These are phyloP conservation scores for Parasteatoda lunata DNA, from an alignment of 2,888 invertebrate genomes.

Conservation along the genomic window DNA sequence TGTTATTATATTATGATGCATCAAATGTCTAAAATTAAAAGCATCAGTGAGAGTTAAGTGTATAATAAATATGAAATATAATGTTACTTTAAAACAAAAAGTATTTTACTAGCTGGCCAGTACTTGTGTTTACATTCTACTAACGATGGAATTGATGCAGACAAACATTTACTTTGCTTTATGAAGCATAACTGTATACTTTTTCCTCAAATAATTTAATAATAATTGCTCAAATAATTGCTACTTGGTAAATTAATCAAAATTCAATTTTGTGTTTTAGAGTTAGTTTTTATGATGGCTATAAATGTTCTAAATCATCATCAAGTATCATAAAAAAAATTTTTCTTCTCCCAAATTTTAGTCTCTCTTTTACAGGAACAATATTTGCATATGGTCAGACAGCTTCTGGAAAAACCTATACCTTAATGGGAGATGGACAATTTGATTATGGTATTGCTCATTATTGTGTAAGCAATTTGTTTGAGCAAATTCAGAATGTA, in stretches of 20 bases:
- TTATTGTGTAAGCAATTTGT: conserved; percentile 79
- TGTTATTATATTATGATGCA: no score
- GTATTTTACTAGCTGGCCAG: no score
- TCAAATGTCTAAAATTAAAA: no score
- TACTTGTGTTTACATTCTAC: no score
- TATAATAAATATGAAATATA: no score
- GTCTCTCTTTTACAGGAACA: conserved; percentile 79
- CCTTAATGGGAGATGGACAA: conserved; percentile 87
- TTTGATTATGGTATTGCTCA: conserved; percentile 84
- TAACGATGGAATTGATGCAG: no score
- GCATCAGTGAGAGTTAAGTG: no score
- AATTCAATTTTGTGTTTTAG: background rate
- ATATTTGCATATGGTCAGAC: conserved; percentile 95
- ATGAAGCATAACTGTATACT: no score
- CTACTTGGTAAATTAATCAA: background rate
- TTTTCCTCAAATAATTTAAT: background rate
- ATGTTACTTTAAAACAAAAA: no score
- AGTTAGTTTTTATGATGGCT: background rate
- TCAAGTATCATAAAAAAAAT: background rate
- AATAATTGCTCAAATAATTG: no score
- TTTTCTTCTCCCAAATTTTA: no score
- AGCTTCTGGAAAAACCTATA: conserved; percentile 88
- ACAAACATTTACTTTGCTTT: no score
- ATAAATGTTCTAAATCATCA: background rate
- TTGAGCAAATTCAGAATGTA: conserved; percentile 74